These are phyloP conservation scores for Cryptotermes secundus DNA, from an alignment of 1,140 invertebrate genomes.

Conservation along the genomic window DNA sequence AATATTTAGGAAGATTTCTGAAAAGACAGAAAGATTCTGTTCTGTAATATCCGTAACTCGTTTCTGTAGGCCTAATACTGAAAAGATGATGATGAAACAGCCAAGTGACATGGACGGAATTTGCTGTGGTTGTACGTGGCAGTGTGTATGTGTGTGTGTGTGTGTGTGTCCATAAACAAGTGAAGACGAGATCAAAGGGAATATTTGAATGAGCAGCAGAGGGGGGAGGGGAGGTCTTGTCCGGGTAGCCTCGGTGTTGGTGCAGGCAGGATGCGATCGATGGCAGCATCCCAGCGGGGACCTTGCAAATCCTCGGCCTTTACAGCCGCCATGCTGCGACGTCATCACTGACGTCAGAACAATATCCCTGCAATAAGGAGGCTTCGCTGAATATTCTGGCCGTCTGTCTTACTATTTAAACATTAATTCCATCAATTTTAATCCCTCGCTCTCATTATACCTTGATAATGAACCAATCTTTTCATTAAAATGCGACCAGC, in stretches of 20 bases:
- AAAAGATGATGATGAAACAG: background rate
- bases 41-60: too few species aligned
- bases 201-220: background rate
- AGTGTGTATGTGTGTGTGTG: too few species aligned
- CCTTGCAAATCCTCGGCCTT: background rate
- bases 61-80: too few species aligned
- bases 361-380: background rate
- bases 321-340: constrained; percentile 7
- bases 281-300: background rate
- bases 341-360: background rate
- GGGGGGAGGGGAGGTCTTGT: background rate
- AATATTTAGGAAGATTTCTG: too few species aligned
- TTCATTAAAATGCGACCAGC: background rate
- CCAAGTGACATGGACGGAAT: background rate
- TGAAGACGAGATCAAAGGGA: background rate
- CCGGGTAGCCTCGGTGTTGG: background rate
- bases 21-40: too few species aligned
- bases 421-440: background rate
- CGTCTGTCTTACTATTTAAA: background rate
- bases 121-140: background rate
- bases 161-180: background rate
- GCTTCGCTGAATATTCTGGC: background rate
- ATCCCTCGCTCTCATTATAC: background rate
- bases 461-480: background rate
- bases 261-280: background rate